These are phyloP conservation scores for Oreocharis arfaki DNA, from an alignment of 2,113 vertebrate genomes.

Conservation along the genomic window DNA sequence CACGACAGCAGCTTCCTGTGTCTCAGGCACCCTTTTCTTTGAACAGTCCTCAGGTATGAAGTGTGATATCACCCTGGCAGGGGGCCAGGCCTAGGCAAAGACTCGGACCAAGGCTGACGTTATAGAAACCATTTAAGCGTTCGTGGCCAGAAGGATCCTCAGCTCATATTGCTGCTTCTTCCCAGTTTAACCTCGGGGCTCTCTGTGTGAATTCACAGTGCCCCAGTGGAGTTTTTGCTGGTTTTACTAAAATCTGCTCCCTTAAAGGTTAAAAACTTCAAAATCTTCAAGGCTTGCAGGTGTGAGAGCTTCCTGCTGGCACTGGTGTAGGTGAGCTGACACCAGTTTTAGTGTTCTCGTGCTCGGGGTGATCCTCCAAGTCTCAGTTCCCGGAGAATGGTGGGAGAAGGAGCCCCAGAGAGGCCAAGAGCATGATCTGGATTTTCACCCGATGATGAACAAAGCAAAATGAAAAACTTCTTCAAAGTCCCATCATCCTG, in stretches of 20 bases:
- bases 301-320: background rate
- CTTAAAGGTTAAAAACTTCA: background rate
- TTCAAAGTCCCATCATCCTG: background rate
- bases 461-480: background rate
- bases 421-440: background rate
- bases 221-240: background rate
- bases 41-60: background rate
- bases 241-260: background rate
- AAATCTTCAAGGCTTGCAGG: background rate
- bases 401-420: background rate
- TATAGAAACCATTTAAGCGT: background rate
- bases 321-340: background rate
- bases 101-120: background rate
- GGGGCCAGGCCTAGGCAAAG: background rate
- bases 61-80: background rate
- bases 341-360: background rate
- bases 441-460: background rate
- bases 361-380: rapidly evolving
- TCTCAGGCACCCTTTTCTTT: slow-evolving; percentile 11
- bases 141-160: background rate
- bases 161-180: background rate
- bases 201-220: background rate
- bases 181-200: background rate
- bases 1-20: background rate
- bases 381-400: background rate